phyloP scores from a whole-genome alignment of 2,888 invertebrate species.

The Chrysolina haemoptera region DNA sequence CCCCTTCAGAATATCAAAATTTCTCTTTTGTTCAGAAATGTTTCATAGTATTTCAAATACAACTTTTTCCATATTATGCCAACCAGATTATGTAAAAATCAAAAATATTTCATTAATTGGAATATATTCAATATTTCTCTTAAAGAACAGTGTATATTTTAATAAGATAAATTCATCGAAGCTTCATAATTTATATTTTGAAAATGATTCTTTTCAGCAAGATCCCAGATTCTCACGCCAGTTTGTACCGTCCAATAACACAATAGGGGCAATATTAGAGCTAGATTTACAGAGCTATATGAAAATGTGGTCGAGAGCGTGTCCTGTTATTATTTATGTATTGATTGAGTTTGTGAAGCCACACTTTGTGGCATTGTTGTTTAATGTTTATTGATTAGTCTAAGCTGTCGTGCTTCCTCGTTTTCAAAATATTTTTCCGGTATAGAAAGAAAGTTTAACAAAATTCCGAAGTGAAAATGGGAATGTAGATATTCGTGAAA shows the following conservation, averaged over 20 bases:
- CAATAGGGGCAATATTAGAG: constrained; percentile 20
- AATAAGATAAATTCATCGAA: too few relatives aligned
- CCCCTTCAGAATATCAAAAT: too few relatives aligned
- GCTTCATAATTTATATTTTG: too few relatives aligned
- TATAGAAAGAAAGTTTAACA: constrained; percentile 56
- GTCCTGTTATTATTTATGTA: constrained; percentile 45
- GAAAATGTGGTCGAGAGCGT: constrained; percentile 22
- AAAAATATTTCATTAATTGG: too few relatives aligned
- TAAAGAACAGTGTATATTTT: too few relatives aligned
- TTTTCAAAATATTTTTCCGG: constrained; percentile 59
- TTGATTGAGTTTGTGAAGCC: constrained; percentile 38
- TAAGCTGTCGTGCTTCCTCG: constrained; percentile 66
- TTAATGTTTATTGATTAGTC: constrained; percentile 55
- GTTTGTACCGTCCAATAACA: constrained; percentile 18
- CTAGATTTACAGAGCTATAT: constrained; percentile 18
- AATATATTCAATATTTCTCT: too few relatives aligned
- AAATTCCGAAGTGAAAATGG: constrained; percentile 53
- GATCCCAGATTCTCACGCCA: constrained; percentile 13
- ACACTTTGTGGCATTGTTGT: constrained; percentile 49
- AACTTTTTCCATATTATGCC: too few relatives aligned
- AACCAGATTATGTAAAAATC: too few relatives aligned
- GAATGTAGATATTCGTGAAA: constrained; percentile 39
- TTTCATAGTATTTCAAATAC: too few relatives aligned
- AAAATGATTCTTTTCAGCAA: not conserved
- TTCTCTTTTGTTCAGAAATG: too few relatives aligned